Base-by-base conservation (phyloP, 1,140 invertebrate species). In the Rhysida immarginata region DNA sequence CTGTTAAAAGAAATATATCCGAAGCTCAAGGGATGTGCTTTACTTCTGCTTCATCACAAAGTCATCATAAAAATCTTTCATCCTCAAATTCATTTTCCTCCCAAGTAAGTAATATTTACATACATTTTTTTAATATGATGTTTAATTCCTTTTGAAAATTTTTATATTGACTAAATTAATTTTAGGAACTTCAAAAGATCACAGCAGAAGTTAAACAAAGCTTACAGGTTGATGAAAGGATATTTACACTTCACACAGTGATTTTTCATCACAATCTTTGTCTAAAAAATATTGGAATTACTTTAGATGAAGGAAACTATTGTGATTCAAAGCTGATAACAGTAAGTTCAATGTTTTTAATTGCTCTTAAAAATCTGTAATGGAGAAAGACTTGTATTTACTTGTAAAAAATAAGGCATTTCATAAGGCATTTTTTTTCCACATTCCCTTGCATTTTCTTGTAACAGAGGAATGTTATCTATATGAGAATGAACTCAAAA, bases 321-420 rank as follows among this genome's bases (percentile, higher is more conserved):
- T 90, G 87, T 68, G 87, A 92, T 73, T 80, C 81, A 58, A 92
- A 91, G 71, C 85, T 91, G 71, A 89, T 92, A 49, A 91, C 86
- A 57, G 85, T 88, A 45, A 1, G 8, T n/a, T n/a, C n/a, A n/a
- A n/a, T n/a, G n/a, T n/a, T n/a, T n/a, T n/a, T n/a, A n/a, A n/a
- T n/a, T n/a, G n/a, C n/a, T n/a, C n/a, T n/a, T n/a, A n/a, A n/a
- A n/a, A n/a, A n/a, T n/a, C n/a, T n/a, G n/a, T n/a, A n/a, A n/a
- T n/a, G n/a, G n/a, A n/a, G n/a, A n/a, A n/a, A n/a, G n/a, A n/a
- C n/a, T n/a, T n/a, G n/a, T n/a, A n/a, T n/a, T n/a, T n/a, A n/a
- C n/a, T n/a, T n/a, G n/a, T n/a, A n/a, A n/a, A n/a, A n/a, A n/a
- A n/a, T n/a, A n/a, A n/a, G n/a, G n/a, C n/a, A n/a, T n/a, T n/a